phyloP scores from a whole-genome alignment of 2,888 invertebrate species.

The Drosophila kanekoi region DNA sequence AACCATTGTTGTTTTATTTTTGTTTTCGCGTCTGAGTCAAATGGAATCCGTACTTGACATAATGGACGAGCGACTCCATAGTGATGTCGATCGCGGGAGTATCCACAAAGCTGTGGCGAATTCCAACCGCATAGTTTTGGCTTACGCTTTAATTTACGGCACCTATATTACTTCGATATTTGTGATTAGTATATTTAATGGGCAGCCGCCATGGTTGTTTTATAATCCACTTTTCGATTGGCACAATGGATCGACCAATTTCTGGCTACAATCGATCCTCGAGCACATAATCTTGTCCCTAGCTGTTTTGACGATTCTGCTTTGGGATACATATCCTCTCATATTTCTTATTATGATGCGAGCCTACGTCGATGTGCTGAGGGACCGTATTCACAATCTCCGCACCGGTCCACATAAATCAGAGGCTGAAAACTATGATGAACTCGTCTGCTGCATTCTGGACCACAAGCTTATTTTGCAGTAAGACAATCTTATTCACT shows the following conservation, averaged over 20 bases:
- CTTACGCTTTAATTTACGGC: constrained; percentile 26
- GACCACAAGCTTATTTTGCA: constrained; percentile 41
- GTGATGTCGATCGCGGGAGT: constrained; percentile 27
- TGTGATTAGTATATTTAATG: constrained; percentile 17
- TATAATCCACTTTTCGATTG: constrained; percentile 59
- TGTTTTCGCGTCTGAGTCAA: constrained; percentile 16
- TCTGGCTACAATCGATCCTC: constrained; percentile 43
- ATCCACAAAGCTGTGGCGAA: constrained; percentile 49
- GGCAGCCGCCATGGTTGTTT: constrained; percentile 49
- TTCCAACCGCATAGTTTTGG: constrained; percentile 36
- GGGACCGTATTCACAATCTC: constrained; percentile 36
- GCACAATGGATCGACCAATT: constrained; percentile 25
- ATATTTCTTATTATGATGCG: constrained; percentile 31
- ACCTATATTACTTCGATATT: constrained; percentile 18
- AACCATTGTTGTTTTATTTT: constrained; percentile 8
- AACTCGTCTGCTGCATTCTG: constrained; percentile 32
- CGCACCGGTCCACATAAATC: constrained; percentile 22
- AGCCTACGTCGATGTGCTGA: constrained; percentile 33
- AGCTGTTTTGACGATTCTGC: background rate
- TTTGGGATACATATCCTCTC: constrained; percentile 1
- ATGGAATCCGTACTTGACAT: constrained; percentile 26
- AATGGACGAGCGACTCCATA: constrained; percentile 32
- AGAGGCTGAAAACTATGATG: constrained; percentile 38
- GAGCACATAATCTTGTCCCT: constrained; percentile 34
- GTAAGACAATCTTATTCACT: constrained; percentile 12